Conservation (phyloP, 2,888 invertebrate genomes). For the Acrobasis suavella region DNA sequence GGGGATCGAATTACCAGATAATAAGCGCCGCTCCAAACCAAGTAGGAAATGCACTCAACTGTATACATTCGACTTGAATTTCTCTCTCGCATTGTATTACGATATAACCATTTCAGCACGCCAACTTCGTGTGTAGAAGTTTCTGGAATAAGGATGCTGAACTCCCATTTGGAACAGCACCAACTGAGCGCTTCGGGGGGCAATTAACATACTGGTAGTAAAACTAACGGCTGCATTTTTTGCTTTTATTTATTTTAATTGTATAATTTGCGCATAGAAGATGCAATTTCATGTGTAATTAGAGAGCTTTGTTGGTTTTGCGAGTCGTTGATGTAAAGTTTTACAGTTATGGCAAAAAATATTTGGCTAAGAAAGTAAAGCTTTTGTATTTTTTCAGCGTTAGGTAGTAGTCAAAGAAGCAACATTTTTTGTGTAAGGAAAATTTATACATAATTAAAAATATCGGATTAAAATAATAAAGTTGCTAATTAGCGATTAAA, state of each 20-base stretch:
- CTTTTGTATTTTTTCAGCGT: too few relatives aligned
- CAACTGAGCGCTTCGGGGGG: conserved; percentile 61
- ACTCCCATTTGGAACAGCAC: conserved; percentile 66
- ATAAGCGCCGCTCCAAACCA: neutral
- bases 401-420: too few relatives aligned
- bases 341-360: neutral
- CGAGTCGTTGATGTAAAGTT: neutral
- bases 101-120: conserved; percentile 5
- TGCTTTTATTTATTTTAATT: conserved; percentile 33
- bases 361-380: neutral
- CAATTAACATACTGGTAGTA: conserved; percentile 73
- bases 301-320: neutral
- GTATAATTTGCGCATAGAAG: conserved; percentile 38
- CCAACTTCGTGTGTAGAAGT: conserved; percentile 5
- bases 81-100: conserved; percentile 3
- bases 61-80: conserved; percentile 4
- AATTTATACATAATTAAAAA: too few relatives aligned
- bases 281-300: conserved; percentile 29
- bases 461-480: too few relatives aligned
- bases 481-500: too few relatives aligned
- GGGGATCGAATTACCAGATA: neutral
- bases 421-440: too few relatives aligned
- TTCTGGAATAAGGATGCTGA: conserved; percentile 42
- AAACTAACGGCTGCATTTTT: conserved; percentile 50
- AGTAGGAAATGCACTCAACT: conserved; percentile 19